These are phyloP conservation scores for Mellilla xanthometata DNA, from an alignment of 2,888 invertebrate species.

Conservation along the genomic window DNA sequence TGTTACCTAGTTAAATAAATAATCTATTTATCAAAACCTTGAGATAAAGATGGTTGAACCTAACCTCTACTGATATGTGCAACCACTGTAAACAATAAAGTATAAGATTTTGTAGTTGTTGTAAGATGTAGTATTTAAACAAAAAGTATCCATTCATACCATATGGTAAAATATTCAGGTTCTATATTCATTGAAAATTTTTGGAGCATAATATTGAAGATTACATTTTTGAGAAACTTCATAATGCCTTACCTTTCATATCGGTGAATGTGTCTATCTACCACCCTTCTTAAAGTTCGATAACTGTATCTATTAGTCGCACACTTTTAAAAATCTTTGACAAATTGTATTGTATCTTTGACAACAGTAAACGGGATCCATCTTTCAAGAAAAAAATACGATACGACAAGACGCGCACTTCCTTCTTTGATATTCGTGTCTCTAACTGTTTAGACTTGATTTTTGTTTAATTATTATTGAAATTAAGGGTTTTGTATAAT, in stretches of 20 bases:
- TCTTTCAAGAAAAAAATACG: slow-evolving; percentile 8
- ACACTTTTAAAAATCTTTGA: slow-evolving; percentile 50
- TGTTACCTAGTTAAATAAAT: too few species aligned
- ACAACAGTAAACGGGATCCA: slow-evolving; percentile 35
- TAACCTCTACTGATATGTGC: too few species aligned
- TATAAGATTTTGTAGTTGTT: too few species aligned
- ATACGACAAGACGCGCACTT: slow-evolving; percentile 7
- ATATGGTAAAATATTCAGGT: too few species aligned
- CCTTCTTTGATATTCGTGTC: not conserved
- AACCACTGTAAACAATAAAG: too few species aligned
- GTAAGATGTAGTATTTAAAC: too few species aligned
- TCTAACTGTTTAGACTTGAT: not conserved
- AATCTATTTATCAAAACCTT: too few species aligned
- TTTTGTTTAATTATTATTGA: not conserved
- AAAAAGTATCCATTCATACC: too few species aligned
- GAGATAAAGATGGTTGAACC: too few species aligned
- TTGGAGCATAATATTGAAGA: too few species aligned
- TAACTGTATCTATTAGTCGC: slow-evolving; percentile 22
- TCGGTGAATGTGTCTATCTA: slow-evolving; percentile 35
- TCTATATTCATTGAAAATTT: too few species aligned
- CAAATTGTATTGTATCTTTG: slow-evolving; percentile 44
- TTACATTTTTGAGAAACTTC: too few species aligned
- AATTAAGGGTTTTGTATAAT: not conserved
- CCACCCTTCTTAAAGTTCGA: slow-evolving; percentile 46
- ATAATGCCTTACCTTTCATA: slow-evolving; percentile 73